Evolutionary conservation across 2,113 vertebrate species (phyloP).

Genomic region (Erythrocebus patas): DNA sequence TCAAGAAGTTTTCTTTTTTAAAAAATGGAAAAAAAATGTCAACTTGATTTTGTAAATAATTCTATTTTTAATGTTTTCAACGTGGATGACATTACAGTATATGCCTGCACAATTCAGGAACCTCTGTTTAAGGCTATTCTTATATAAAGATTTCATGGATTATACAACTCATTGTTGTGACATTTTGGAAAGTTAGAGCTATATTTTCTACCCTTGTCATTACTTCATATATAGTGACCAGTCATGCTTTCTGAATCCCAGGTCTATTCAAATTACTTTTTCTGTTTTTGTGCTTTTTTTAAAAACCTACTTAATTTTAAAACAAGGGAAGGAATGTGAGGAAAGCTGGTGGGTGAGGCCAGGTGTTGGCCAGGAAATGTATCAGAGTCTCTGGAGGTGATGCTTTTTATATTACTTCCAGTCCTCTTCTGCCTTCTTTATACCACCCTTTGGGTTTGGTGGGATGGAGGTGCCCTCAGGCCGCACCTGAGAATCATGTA

Average conservation of each 20-base stretch:
- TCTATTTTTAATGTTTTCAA: background rate
- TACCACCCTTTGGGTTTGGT: background rate
- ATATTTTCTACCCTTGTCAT: background rate
- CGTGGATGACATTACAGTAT: background rate
- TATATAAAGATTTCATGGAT: background rate
- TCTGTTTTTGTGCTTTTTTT: background rate
- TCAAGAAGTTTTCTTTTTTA: background rate
- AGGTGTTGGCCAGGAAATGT: background rate
- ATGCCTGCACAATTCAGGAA: background rate
- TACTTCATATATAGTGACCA: background rate
- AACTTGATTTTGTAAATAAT: background rate
- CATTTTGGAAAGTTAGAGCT: background rate
- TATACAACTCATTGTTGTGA: background rate
- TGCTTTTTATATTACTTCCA: background rate
- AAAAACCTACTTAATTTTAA: background rate
- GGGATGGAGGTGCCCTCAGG: background rate
- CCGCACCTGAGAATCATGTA: background rate
- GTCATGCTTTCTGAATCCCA: background rate
- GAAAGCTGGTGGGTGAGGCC: background rate
- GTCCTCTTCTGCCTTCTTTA: background rate
- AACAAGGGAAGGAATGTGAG: background rate
- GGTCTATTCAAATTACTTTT: background rate
- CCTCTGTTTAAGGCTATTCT: background rate
- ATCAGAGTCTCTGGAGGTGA: background rate
- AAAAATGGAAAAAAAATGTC: background rate